Percentiles rank a stretch among this genome's conserved stretches.
phyloP scores from a whole-genome alignment of 2,113 vertebrate genomes.

The Heterochromis multidens region DNA sequence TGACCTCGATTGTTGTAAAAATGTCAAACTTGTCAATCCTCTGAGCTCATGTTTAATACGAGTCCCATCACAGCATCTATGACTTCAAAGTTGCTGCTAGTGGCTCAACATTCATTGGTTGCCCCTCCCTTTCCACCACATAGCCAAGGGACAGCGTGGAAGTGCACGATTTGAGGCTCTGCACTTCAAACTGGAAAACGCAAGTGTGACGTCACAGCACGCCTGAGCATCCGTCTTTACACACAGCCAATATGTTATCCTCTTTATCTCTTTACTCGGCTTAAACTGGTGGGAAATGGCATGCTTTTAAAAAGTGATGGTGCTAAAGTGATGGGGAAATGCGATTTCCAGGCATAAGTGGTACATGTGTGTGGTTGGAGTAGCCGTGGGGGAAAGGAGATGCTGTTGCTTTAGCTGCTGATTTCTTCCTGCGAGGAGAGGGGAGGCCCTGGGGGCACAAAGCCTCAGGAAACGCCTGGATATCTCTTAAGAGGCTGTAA shows the following conservation, averaged over 20 bases:
- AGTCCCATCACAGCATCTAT: not conserved
- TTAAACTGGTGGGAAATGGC: constrained; percentile 66
- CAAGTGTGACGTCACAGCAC: not conserved
- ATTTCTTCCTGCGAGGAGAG: constrained; percentile 63
- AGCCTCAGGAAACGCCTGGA: constrained; percentile 76
- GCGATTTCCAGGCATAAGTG: constrained; percentile 76
- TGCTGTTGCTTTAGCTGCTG: constrained; percentile 53
- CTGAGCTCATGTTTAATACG: not conserved
- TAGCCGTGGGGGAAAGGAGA: constrained; percentile 52
- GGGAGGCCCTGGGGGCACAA: constrained; percentile 66
- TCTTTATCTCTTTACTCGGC: constrained; percentile 64
- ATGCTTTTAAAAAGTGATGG: constrained; percentile 70
- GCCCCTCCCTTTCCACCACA: accelerated
- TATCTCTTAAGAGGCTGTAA: constrained; percentile 75
- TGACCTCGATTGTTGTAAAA: not conserved
- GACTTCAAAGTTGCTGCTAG: too few species aligned
- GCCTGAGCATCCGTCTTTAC: not conserved
- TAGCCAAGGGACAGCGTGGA: not conserved
- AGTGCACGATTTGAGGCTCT: not conserved
- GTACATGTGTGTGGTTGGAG: constrained; percentile 60
- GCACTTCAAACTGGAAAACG: not conserved
- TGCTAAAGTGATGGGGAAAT: constrained; percentile 77
- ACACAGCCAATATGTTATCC: constrained; percentile 10
- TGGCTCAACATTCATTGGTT: too few species aligned
- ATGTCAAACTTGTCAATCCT: too few species aligned